Evolutionary conservation across 2,113 vertebrate species (phyloP), one percentile per base, ranked within the genome.

Genomic region (Forbesichthys papilliferus): DNA sequence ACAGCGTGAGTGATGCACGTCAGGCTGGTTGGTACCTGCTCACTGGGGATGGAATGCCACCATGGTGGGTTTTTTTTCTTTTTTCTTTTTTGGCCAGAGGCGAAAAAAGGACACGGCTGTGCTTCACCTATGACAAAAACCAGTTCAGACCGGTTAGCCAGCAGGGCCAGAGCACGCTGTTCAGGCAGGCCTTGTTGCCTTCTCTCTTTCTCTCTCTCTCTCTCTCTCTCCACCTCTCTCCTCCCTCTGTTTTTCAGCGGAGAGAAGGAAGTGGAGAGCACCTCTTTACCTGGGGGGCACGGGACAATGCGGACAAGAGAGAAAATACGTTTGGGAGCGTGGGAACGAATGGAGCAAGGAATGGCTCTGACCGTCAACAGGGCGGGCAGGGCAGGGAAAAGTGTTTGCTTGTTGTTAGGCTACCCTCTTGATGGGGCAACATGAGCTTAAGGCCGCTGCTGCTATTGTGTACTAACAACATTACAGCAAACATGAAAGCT

Each of bases 141-240:
- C 93, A 94, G 96, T 97, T 93, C 92, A 95, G 94, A 95, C 95
- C 91, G 93, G 95, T 95, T 94, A 92, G 90, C 91, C 92, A 92
- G 94, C 92, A 90, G 61, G 87, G 80, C 72, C 72, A 16, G 73
- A 78, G 70, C 57, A 88, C 75, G 78, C 69, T 58, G 73, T 83
- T 81, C 85, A 74, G 82, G 75, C 81, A 9, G 54, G 14, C 55
- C 46, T 90, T 64, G 87, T 73, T 89, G 68, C 66, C 81, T 74
- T 20, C 20, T 27, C 27, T 27, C 27, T 27, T 2, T 27, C 27
- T 27, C 27, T 27, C 2, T 90, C 90, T 91, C 88, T 91, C 90
- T 92, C 85, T 68, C 55, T 64, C 13, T 36, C 63, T 42, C 36
- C 36, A 42, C 53, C 51, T 69, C 42, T 61, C 64, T 11, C 48